These are phyloP conservation scores for Listrodromus nycthemerus DNA, from an alignment of 2,888 invertebrate genomes.

Conservation along the genomic window DNA sequence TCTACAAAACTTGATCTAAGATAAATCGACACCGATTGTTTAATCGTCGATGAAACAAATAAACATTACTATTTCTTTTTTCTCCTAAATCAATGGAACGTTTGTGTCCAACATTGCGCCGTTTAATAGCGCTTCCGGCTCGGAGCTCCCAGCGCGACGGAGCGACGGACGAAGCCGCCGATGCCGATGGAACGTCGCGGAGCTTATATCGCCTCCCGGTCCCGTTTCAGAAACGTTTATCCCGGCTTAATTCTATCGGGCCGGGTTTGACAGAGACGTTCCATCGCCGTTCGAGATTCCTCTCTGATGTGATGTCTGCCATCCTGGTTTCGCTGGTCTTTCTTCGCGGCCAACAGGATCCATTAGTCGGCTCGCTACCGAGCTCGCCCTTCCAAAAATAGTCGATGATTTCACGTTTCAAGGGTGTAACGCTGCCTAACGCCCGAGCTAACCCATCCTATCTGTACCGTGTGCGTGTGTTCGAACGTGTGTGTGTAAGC, in stretches of 20 bases:
- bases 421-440: constrained; percentile 64
- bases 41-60: background rate
- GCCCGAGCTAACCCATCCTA: constrained; percentile 38
- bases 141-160: background rate
- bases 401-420: constrained; percentile 68
- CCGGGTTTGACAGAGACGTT: constrained; percentile 49
- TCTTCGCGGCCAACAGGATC: constrained; percentile 50
- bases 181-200: background rate
- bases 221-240: constrained; percentile 6
- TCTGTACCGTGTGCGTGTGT: background rate
- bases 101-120: background rate
- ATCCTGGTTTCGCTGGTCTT: constrained; percentile 22
- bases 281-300: constrained; percentile 55
- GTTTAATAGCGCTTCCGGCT: no score
- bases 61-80: background rate
- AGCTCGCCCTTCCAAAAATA: constrained; percentile 70
- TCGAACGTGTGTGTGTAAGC: background rate
- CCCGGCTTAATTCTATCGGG: constrained; percentile 9
- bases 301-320: constrained; percentile 49
- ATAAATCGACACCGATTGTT: no score
- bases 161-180: background rate
- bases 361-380: constrained; percentile 69
- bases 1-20: no score
- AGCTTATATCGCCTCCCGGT: constrained; percentile 1
- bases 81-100: background rate